phyloP scores from a whole-genome alignment of 2,888 invertebrate genomes.

The Platynereis dumerilii region DNA sequence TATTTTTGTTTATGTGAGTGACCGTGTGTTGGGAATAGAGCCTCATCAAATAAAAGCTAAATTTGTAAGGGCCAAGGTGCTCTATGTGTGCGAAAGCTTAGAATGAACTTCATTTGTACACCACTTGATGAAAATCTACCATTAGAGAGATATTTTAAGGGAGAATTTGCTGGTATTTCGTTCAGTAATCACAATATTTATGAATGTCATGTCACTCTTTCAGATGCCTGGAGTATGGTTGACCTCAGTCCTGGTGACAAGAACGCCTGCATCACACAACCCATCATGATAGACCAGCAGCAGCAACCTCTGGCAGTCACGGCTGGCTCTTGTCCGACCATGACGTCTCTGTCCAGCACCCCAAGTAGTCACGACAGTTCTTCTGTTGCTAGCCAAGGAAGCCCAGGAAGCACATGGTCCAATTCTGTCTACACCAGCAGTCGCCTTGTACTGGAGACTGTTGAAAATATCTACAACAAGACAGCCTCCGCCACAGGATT shows the following conservation, averaged over 20 bases:
- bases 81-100: too few relatives aligned
- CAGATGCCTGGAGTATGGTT: conserved; percentile 29
- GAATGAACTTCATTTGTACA: too few relatives aligned
- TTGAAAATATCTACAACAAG: conserved; percentile 21
- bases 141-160: too few relatives aligned
- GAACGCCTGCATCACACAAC: conserved; percentile 24
- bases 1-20: too few relatives aligned
- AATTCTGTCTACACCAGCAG: conserved; percentile 22
- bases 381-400: neutral
- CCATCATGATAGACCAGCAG: conserved; percentile 21
- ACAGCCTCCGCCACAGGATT: conserved; percentile 25
- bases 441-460: conserved; percentile 15
- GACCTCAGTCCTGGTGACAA: conserved; percentile 24
- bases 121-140: too few relatives aligned
- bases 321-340: neutral
- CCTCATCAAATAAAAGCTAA: too few relatives aligned
- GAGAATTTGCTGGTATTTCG: too few relatives aligned
- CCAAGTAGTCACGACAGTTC: neutral
- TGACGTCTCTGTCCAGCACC: neutral
- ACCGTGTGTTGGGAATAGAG: too few relatives aligned
- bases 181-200: too few relatives aligned
- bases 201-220: too few relatives aligned
- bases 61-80: too few relatives aligned
- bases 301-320: neutral
- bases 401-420: conserved; percentile 9